Evolutionary conservation across 1,140 invertebrate genomes (phyloP).

Genomic region (Calliphora vicina): DNA sequence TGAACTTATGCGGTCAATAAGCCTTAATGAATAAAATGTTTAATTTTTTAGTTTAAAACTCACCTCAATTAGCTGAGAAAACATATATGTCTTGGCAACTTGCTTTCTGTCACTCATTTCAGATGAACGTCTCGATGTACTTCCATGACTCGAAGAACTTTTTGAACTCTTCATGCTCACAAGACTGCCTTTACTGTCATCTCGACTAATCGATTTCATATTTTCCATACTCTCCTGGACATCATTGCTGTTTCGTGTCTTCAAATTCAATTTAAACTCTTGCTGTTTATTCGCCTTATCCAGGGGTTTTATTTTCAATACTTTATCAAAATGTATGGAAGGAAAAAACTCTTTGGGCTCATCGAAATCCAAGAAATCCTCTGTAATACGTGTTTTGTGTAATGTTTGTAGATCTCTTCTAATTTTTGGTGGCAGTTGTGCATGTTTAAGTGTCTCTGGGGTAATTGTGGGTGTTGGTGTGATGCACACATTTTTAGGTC

Average conservation of each 20-base stretch:
- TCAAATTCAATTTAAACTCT: not conserved
- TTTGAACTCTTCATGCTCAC: not conserved
- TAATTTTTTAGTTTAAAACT: not conserved
- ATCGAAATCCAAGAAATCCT: slow-evolving; percentile 52
- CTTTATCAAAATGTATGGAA: slow-evolving; percentile 51
- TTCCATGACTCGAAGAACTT: not conserved
- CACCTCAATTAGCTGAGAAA: slow-evolving; percentile 57
- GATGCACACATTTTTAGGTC: slow-evolving; percentile 47
- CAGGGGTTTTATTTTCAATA: slow-evolving; percentile 49
- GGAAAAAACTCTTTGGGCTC: slow-evolving; percentile 57
- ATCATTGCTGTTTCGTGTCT: not conserved
- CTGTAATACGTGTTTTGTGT: slow-evolving; percentile 41
- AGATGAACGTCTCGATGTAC: not conserved
- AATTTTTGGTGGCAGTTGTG: not conserved
- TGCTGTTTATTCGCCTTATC: not conserved
- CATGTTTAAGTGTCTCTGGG: not conserved
- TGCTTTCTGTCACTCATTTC: not conserved
- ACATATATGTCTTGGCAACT: slow-evolving; percentile 47
- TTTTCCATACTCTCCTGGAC: not conserved
- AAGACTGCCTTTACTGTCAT: slow-evolving; percentile 17
- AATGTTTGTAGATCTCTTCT: not conserved
- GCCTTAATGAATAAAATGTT: no score
- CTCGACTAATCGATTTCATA: not conserved
- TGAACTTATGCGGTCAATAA: no score
- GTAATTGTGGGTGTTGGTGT: not conserved